These are phyloP conservation scores for Antennarius maculatus DNA, from an alignment of 2,797 vertebrate genomes.

Conservation along the genomic window DNA sequence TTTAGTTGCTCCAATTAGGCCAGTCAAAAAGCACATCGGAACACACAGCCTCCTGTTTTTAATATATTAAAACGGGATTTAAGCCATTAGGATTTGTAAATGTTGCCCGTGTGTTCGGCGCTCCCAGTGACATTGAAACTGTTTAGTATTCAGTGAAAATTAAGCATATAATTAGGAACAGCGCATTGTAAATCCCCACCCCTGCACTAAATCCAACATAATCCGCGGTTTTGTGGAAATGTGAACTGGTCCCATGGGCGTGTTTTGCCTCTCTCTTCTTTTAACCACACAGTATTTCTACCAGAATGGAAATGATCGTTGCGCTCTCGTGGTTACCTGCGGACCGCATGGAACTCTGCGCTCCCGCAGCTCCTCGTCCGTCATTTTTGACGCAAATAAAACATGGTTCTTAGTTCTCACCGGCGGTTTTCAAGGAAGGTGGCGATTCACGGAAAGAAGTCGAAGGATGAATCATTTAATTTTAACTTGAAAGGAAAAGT, in stretches of 20 bases:
- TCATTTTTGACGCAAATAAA: slow-evolving; percentile 29
- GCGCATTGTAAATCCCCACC: slow-evolving; percentile 71
- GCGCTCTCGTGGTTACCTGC: slow-evolving; percentile 31
- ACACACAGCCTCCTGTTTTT: slow-evolving; percentile 11
- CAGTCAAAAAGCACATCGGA: no score
- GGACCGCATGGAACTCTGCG: slow-evolving; percentile 22
- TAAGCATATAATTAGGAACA: slow-evolving; percentile 75
- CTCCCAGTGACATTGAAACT: slow-evolving; percentile 69
- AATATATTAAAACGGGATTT: slow-evolving; percentile 33
- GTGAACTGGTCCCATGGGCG: slow-evolving; percentile 61
- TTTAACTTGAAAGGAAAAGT: slow-evolving; percentile 26
- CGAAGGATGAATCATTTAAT: slow-evolving; percentile 7
- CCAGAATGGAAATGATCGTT: slow-evolving; percentile 28
- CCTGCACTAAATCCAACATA: slow-evolving; percentile 67
- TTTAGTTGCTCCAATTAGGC: neutral
- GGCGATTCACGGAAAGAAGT: slow-evolving; percentile 11
- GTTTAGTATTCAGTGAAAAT: slow-evolving; percentile 73
- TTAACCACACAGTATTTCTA: slow-evolving; percentile 31
- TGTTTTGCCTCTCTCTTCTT: slow-evolving; percentile 22
- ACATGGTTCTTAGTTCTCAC: slow-evolving; percentile 21
- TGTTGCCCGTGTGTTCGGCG: slow-evolving; percentile 23
- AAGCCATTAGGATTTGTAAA: slow-evolving; percentile 40
- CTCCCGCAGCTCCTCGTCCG: slow-evolving; percentile 29
- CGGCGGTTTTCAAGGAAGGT: slow-evolving; percentile 24
- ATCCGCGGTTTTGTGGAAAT: slow-evolving; percentile 70